Conservation (phyloP, 2,797 vertebrate species). For the Melanotaenia boesemani region DNA sequence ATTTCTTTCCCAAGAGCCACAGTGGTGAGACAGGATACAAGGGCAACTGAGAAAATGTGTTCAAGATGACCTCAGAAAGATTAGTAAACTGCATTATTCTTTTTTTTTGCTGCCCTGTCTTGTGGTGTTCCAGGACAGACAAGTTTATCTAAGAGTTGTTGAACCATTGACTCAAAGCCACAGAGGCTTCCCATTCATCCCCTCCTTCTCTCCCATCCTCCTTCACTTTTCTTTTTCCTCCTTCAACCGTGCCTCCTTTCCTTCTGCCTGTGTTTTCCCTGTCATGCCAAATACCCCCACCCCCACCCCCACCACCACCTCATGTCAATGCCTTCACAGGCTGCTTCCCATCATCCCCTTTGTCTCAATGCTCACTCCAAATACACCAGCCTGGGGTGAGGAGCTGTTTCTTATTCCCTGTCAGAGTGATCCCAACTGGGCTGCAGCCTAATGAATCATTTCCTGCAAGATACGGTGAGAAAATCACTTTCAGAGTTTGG, state of each 20-base stretch:
- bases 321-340: conserved; percentile 28
- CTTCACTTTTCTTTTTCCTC: conserved; percentile 42
- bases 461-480: conserved; percentile 77
- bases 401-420: conserved; percentile 78
- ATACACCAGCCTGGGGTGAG: conserved; percentile 66
- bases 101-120: conserved; percentile 43
- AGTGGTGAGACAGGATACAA: conserved; percentile 27
- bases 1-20: conserved; percentile 13
- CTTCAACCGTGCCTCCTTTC: conserved; percentile 27
- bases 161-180: conserved; percentile 64
- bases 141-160: conserved; percentile 65
- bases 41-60: conserved; percentile 47
- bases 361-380: conserved; percentile 54
- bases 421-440: conserved; percentile 70
- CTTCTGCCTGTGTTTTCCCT: conserved; percentile 27
- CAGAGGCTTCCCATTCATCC: conserved; percentile 39
- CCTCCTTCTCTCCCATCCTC: conserved; percentile 21
- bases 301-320: not conserved
- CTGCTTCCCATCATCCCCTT: conserved; percentile 68
- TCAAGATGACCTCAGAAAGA: conserved; percentile 63
- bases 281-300: conserved; percentile 17
- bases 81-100: conserved; percentile 51
- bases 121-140: conserved; percentile 71
- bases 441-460: conserved; percentile 75
- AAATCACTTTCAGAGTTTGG: conserved; percentile 75